Evolutionary conservation across 64 coral and sea anemone species (phyloP).

Genomic region (Stichodactyla mertensii): DNA sequence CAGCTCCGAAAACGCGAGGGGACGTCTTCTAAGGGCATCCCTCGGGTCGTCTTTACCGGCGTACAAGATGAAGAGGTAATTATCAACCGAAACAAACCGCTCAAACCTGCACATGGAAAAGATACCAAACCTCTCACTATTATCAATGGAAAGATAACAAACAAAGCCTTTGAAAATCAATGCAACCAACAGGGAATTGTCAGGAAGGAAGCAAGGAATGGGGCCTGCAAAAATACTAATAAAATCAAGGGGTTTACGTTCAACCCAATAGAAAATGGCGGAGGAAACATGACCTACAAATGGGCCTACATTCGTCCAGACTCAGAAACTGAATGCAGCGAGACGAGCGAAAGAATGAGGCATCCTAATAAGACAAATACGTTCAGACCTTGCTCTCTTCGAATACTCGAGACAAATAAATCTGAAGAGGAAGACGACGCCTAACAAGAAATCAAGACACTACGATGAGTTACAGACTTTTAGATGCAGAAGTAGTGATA

Average conservation of each 20-base stretch:
- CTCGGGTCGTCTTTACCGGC: neutral
- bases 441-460: no score
- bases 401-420: slow-evolving; percentile 7
- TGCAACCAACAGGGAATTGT: neutral
- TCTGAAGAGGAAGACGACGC: neutral
- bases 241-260: neutral
- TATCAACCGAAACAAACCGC: neutral
- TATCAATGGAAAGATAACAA: neutral
- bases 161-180: neutral
- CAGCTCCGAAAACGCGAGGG: neutral
- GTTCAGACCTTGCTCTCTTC: neutral
- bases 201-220: neutral
- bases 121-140: neutral
- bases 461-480: neutral
- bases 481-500: slow-evolving; percentile 9
- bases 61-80: neutral
- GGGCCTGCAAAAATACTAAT: neutral
- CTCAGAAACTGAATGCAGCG: neutral
- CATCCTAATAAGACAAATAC: neutral
- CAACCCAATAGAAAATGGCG: neutral
- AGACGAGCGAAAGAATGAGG: neutral
- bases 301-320: slow-evolving; percentile 18
- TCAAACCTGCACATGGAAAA: neutral
- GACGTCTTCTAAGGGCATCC: neutral
- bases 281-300: neutral